Evolutionary conservation across 1,140 invertebrate genomes (phyloP).

Genomic region (Lordiphosa clarofinis): DNA sequence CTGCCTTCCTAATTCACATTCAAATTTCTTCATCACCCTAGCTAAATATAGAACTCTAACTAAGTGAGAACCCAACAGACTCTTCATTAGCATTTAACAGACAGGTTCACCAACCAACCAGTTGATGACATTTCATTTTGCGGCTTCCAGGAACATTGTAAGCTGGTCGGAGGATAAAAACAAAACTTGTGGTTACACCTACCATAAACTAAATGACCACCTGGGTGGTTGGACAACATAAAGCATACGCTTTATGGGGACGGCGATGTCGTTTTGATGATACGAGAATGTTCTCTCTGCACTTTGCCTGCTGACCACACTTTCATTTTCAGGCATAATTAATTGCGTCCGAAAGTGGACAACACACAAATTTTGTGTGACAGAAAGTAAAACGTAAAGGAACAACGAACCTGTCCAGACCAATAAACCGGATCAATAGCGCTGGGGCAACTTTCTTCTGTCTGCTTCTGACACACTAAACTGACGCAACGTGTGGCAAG

Average conservation of each 20-base stretch:
- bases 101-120: too few relatives aligned
- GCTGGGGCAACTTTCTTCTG: slow-evolving; percentile 67
- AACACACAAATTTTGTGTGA: slow-evolving; percentile 44
- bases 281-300: slow-evolving; percentile 56
- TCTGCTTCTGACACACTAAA: slow-evolving; percentile 72
- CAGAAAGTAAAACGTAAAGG: slow-evolving; percentile 62
- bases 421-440: slow-evolving; percentile 64
- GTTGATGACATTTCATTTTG: slow-evolving; percentile 3
- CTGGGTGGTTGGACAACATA: slow-evolving; percentile 40
- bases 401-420: slow-evolving; percentile 50
- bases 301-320: slow-evolving; percentile 37
- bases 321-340: slow-evolving; percentile 78
- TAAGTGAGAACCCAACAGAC: too few relatives aligned
- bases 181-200: slow-evolving; percentile 32
- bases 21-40: too few relatives aligned
- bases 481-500: slow-evolving; percentile 68
- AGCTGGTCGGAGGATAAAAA: slow-evolving; percentile 38
- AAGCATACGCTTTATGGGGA: slow-evolving; percentile 56
- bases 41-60: too few relatives aligned
- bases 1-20: too few relatives aligned
- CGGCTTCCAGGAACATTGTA: slow-evolving; percentile 13
- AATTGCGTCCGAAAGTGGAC: slow-evolving; percentile 76
- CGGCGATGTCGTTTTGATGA: slow-evolving; percentile 55
- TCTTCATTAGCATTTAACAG: too few relatives aligned
- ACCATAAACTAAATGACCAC: slow-evolving; percentile 57